Base-by-base conservation (phyloP, 2,113 vertebrate genomes). In the Hystrix cristata region DNA sequence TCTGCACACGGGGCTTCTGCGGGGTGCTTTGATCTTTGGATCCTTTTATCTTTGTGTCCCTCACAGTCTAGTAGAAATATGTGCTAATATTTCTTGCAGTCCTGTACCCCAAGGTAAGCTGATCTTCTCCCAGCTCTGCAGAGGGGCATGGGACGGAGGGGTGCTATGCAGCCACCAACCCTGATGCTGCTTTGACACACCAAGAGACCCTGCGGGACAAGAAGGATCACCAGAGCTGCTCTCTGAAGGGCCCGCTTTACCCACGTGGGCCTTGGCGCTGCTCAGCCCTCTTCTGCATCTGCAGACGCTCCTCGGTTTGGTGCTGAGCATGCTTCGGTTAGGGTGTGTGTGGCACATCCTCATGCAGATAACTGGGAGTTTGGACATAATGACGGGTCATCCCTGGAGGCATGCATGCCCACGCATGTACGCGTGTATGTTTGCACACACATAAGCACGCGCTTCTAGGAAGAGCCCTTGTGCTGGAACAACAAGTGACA, bases 401-500 rank as follows among this genome's bases (percentile, higher is more conserved):
- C 19, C 60, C 23, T 84, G 53, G 31, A 12, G 48, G 16, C 13
- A 53, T 53, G 55, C 29, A n/a, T n/a, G 31, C 69, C 84, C 64
- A 31, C 29, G 55, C 13, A 18, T 0, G 15, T 25, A 5, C 0
- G 0, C 6, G 13, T 62, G 13, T 15, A 18, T 55, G 29, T 38
- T 34, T 53, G 46, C 18, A 25, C 69, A 31, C 4, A 3, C 51
- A 23, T 7, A 2, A 21, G 18, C 11, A 59, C 25, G 72, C n/a
- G 25, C 43, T 72, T 94, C 90, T 76, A 53, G 34, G 38, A 95
- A 89, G 59, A 92, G 64, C 78, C 81, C 93, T 78, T 71, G 48
- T 76, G 65, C 87, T 69, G 53, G n/a, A 96, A 97, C 97, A 92
- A 84, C 72, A 97, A 98, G 95, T 97, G 96, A 94, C 97, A 98